These are phyloP conservation scores for Corapipo altera DNA, from an alignment of 2,113 vertebrate genomes.

Conservation along the genomic window DNA sequence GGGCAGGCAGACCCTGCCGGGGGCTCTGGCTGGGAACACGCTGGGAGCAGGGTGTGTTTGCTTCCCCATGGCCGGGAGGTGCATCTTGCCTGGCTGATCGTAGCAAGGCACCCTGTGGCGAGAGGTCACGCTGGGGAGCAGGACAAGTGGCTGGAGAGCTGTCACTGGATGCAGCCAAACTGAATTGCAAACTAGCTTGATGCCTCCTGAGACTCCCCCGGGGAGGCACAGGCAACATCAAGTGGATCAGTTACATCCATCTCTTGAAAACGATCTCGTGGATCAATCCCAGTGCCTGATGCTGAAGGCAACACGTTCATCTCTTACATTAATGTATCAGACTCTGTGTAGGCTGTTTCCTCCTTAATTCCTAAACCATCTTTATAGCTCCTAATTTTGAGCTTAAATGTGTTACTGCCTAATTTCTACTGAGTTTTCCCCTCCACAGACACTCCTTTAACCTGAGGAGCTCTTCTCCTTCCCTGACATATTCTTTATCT, in stretches of 20 bases:
- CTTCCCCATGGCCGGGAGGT: not conserved
- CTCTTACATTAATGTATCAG: not conserved
- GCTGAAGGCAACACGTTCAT: not conserved
- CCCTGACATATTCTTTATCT: not conserved
- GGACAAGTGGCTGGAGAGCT: not conserved
- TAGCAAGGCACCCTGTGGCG: fast-evolving
- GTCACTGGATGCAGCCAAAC: not conserved
- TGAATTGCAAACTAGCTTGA: not conserved
- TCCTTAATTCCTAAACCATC: not conserved
- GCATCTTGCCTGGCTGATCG: not conserved
- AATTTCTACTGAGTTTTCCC: not conserved
- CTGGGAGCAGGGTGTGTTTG: fast-evolving
- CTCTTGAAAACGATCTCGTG: not conserved
- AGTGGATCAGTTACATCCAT: not conserved
- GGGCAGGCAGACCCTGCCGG: not conserved
- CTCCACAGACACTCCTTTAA: not conserved
- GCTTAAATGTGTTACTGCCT: not conserved
- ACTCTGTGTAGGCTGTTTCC: not conserved
- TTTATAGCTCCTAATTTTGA: not conserved
- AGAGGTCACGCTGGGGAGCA: not conserved
- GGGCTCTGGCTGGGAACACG: not conserved
- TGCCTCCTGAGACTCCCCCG: too few species aligned
- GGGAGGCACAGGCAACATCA: not conserved
- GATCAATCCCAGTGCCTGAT: not conserved
- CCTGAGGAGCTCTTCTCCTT: not conserved